A percentile compares a stretch with the other conserved stretches of the same genome.
Conservation (phyloP, 2,797 vertebrate species). For the Notolabrus celidotus region DNA sequence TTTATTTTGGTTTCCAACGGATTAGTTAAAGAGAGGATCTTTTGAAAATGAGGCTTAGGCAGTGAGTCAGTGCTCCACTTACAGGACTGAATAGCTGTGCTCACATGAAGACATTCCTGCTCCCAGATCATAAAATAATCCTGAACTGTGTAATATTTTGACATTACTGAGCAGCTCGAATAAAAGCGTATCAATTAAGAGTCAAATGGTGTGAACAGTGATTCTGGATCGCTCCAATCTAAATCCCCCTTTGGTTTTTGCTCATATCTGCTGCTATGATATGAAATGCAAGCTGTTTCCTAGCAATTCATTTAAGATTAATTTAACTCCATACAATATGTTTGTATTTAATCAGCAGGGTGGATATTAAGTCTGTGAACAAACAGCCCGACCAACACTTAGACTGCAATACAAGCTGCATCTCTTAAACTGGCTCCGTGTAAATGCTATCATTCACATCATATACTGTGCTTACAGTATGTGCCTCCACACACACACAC, state of each 20-base stretch:
- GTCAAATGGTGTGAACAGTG: not conserved
- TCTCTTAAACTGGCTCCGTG: not conserved
- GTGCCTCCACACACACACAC: not conserved
- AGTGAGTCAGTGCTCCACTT: slow-evolving; percentile 52
- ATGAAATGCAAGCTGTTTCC: slow-evolving; percentile 22
- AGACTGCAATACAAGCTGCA: not conserved
- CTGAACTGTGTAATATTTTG: not conserved
- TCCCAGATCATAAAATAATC: slow-evolving; percentile 18
- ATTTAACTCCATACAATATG: not conserved
- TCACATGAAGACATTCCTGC: slow-evolving; percentile 38
- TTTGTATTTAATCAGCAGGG: not conserved
- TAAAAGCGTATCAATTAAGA: too few relatives aligned
- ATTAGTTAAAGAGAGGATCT: slow-evolving; percentile 24
- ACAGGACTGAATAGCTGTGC: slow-evolving; percentile 35
- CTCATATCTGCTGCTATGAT: slow-evolving; percentile 7
- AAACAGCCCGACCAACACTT: slow-evolving; percentile 13
- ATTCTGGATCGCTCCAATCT: slow-evolving; percentile 18
- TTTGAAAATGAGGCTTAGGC: slow-evolving; percentile 50
- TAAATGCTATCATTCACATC: slow-evolving; percentile 7
- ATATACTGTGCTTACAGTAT: not conserved
- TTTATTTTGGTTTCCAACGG: slow-evolving; percentile 39
- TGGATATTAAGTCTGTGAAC: slow-evolving; percentile 9
- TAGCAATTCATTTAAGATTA: slow-evolving; percentile 15
- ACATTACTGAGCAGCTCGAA: not conserved
- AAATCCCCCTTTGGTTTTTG: not conserved